A percentile compares a stretch with the other conserved stretches of the same genome.
Evolutionary conservation across 1,140 invertebrate genomes (phyloP).

Genomic region (Apis mellifera): Amel_HAv3.1 CM009938.2:6250501-6251000

Average conservation of each 20-base stretch:
- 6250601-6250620: conserved; percentile 80
- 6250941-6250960: conserved; percentile 71
- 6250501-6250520: conserved; percentile 83
- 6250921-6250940: conserved; percentile 65
- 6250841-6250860: conserved; percentile 79
- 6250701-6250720: conserved; percentile 83
- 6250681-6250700: conserved; percentile 86
- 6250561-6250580: conserved; percentile 76
- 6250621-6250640: conserved; percentile 84
- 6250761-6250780: conserved; percentile 85
- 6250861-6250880: conserved; percentile 70
- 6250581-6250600: conserved; percentile 79
- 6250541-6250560: conserved; percentile 84
- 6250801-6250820: conserved; percentile 90
- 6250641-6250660: conserved; percentile 79
- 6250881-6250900: conserved; percentile 61
- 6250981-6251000: conserved; percentile 93
- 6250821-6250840: conserved; percentile 80
- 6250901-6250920: conserved; percentile 38
- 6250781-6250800: conserved; percentile 90
- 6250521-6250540: conserved; percentile 83
- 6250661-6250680: conserved; percentile 72
- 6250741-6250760: conserved; percentile 77
- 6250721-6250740: conserved; percentile 69
- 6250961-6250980: conserved; percentile 82